Evolutionary conservation across 2,797 vertebrate genomes (phyloP).

Genomic region (Cottoperca gobio): DNA sequence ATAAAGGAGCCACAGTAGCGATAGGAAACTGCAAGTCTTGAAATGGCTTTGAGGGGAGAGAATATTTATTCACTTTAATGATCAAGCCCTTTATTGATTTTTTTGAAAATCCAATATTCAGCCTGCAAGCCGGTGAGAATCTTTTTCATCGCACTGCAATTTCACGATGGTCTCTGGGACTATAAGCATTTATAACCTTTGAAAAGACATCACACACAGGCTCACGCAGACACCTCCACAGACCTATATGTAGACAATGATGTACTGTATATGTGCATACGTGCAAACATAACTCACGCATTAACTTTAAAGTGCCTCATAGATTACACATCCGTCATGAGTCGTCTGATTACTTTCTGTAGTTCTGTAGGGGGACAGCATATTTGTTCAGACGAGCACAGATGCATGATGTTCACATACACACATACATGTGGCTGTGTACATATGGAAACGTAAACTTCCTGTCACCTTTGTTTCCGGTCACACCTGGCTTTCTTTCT

Average conservation of each 20-base stretch:
- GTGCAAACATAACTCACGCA: background rate
- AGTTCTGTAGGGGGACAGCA: background rate
- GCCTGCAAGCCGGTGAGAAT: constrained; percentile 78
- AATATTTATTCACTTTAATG: constrained; percentile 89
- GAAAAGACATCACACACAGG: constrained; percentile 36
- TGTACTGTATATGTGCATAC: background rate
- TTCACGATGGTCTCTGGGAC: constrained; percentile 75
- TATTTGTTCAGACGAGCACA: background rate
- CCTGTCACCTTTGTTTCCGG: constrained; percentile 29
- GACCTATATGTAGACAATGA: constrained; percentile 18
- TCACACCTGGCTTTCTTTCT: constrained; percentile 46
- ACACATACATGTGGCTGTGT: background rate
- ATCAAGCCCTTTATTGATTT: constrained; percentile 87
- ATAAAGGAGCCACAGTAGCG: constrained; percentile 78
- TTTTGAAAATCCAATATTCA: constrained; percentile 87
- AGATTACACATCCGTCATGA: background rate
- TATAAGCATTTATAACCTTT: constrained; percentile 79
- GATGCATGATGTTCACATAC: background rate
- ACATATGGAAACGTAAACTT: constrained; percentile 19
- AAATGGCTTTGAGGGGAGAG: constrained; percentile 83
- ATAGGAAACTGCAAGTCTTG: constrained; percentile 72
- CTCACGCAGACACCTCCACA: constrained; percentile 35
- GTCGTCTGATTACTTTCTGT: constrained; percentile 4
- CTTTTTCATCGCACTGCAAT: constrained; percentile 77
- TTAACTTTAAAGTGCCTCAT: constrained; percentile 1